Base-by-base conservation (phyloP, 2,113 vertebrate species). In the Melanerpes formicivorus region DNA sequence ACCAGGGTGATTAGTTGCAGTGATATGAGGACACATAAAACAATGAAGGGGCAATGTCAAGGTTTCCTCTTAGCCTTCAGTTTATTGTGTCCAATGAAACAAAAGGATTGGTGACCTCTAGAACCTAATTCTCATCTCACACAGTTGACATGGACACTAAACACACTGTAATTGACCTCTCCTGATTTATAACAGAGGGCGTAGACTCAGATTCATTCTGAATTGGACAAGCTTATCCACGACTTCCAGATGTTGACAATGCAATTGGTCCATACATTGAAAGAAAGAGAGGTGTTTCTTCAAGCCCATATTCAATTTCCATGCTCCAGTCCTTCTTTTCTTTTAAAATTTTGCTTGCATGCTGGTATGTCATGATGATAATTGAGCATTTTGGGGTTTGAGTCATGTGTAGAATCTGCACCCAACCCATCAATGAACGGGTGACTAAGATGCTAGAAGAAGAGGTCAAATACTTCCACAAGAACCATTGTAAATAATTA, bases 271-370 rank as follows among this genome's bases (percentile, higher is more conserved):
- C 83, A 63, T 52, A 40, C 27, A 82, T 84, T 67, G 72, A 87
- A 94, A 88, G 69, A 82, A 44, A 67, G 16, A 73, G 48, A 88
- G 56, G 30, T 95, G 86, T 87, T 96, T 96, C 87, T 93, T 78
- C 58, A 72, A 87, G 65, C 30, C 29, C 42, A 30, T 65, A 55
- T 94, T 95, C 56, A 67, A 78, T 94, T 97, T 96, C 85, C 56
- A 72, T 2, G 4, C 69, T 95, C 90, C 91, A 89, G 1, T 87
- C 84, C 42, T 65, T 87, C 88, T 94, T 96, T 90, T 94, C 96
- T 90, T 77, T 93, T 96, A 97, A 95, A 93, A 87, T 88, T 97
- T 96, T 91, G 91, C 84, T 67, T 75, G 84, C 89, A 88, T 95
- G 81, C 84, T 96, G 71, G 21, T 86, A 40, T 50, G 65, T 83